phyloP scores from a whole-genome alignment of 2,888 invertebrate species.

The Sipha maydis region DNA sequence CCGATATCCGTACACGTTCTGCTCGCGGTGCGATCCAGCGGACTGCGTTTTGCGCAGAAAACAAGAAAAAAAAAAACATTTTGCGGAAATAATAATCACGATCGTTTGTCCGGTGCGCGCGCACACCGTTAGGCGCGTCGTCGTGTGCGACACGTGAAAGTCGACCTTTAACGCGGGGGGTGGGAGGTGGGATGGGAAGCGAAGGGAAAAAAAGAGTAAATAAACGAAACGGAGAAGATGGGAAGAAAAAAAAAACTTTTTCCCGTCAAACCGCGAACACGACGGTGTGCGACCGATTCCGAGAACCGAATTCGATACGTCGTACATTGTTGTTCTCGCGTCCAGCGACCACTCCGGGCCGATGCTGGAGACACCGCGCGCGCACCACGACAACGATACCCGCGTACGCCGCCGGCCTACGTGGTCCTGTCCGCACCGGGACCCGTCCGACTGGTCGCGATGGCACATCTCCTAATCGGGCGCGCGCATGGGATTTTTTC shows the following conservation, averaged over 20 bases:
- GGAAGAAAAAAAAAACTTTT: not conserved
- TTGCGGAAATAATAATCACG: no score
- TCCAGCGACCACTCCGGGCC: conserved; percentile 17
- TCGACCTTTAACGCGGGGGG: not conserved
- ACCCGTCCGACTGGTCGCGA: conserved; percentile 55
- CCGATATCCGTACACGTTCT: no score
- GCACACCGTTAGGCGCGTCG: conserved; percentile 6
- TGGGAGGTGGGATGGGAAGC: no score
- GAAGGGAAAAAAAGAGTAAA: no score
- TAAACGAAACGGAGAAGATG: no score
- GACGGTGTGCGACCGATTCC: not conserved
- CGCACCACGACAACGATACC: not conserved
- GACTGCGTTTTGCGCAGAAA: no score
- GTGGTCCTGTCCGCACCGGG: not conserved
- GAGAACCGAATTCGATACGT: conserved; percentile 35
- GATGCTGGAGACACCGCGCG: not conserved
- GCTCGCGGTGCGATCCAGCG: no score
- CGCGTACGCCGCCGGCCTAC: not conserved
- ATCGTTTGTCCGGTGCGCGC: not conserved
- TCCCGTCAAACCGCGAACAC: not conserved
- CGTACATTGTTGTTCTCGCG: conserved; percentile 8
- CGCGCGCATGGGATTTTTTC: conserved; percentile 12
- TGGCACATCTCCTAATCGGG: conserved; percentile 51
- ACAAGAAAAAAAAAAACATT: no score
- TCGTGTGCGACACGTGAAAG: conserved; percentile 32